These are phyloP conservation scores for Amphiprion clarkii DNA, from an alignment of 2,797 vertebrate species.

Conservation along the genomic window DNA sequence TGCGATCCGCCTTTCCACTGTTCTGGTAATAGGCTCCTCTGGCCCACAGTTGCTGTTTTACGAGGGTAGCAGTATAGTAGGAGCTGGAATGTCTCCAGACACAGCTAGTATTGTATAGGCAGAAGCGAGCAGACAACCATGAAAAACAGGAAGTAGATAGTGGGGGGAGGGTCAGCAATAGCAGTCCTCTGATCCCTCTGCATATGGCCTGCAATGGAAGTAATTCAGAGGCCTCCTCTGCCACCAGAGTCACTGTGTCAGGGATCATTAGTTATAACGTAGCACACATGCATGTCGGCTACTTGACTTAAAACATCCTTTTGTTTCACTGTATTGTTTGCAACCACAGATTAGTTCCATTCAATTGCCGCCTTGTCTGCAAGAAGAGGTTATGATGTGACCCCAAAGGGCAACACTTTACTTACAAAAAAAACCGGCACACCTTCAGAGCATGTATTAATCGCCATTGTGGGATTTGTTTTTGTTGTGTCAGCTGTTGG, in stretches of 20 bases:
- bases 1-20: not conserved
- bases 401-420: constrained; percentile 18
- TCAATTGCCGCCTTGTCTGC: constrained; percentile 36
- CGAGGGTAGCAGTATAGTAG: constrained; percentile 45
- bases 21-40: constrained; percentile 21
- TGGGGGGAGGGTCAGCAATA: constrained; percentile 68
- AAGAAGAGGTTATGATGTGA: constrained; percentile 27
- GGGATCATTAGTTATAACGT: constrained; percentile 68
- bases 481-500: constrained; percentile 67
- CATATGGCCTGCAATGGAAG: constrained; percentile 45
- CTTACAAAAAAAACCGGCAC: constrained; percentile 41
- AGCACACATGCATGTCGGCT: constrained; percentile 30
- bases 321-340: constrained; percentile 53
- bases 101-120: constrained; percentile 78
- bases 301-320: constrained; percentile 35
- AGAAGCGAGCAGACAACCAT: constrained; percentile 74
- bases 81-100: constrained; percentile 77
- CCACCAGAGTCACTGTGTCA: constrained; percentile 51
- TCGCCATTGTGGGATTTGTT: constrained; percentile 65
- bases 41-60: constrained; percentile 46
- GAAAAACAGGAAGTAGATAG: constrained; percentile 78
- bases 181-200: constrained; percentile 42
- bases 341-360: constrained; percentile 50
- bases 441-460: constrained; percentile 51
- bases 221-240: constrained; percentile 48